These are phyloP conservation scores for Pseudomyrmex sp. DNA, from an alignment of 1,140 invertebrate species.

Conservation along the genomic window DNA sequence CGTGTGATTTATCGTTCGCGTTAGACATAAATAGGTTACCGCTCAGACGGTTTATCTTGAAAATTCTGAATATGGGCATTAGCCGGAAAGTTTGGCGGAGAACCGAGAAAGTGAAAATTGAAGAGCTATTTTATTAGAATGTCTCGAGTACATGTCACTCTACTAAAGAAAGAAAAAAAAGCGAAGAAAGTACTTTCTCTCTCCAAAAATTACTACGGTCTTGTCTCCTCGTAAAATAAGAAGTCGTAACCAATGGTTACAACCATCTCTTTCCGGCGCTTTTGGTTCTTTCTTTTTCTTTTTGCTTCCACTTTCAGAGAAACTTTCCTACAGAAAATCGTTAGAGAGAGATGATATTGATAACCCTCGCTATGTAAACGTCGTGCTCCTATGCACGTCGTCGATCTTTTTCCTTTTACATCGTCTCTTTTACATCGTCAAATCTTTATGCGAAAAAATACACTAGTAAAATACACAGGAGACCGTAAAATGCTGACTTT, in stretches of 20 bases:
- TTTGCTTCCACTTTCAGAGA: not conserved
- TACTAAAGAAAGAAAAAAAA: not conserved
- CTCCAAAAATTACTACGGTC: not conserved
- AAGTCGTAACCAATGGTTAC: slow-evolving; percentile 10
- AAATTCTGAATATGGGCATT: not conserved
- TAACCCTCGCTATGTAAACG: slow-evolving; percentile 40
- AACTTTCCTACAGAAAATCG: slow-evolving; percentile 30
- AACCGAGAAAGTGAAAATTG: not conserved
- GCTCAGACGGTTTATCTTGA: not conserved
- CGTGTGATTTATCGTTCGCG: slow-evolving; percentile 37
- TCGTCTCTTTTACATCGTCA: slow-evolving; percentile 39
- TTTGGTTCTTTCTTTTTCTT: not conserved
- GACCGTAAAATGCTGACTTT: not conserved
- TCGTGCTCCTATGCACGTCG: slow-evolving; percentile 16
- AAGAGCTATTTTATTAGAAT: not conserved
- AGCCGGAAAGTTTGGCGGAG: not conserved
- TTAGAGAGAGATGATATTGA: slow-evolving; percentile 42
- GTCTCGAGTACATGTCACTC: not conserved
- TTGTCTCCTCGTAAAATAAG: not conserved
- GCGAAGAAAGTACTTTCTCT: too few species aligned
- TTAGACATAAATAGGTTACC: slow-evolving; percentile 42
- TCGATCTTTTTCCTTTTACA: slow-evolving; percentile 18
- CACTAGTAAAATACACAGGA: slow-evolving; percentile 9
- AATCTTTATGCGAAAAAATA: slow-evolving; percentile 48
- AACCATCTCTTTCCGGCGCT: not conserved